Base-by-base conservation (phyloP, 2,113 vertebrate species). In the Xiphorhynchus elegans region DNA sequence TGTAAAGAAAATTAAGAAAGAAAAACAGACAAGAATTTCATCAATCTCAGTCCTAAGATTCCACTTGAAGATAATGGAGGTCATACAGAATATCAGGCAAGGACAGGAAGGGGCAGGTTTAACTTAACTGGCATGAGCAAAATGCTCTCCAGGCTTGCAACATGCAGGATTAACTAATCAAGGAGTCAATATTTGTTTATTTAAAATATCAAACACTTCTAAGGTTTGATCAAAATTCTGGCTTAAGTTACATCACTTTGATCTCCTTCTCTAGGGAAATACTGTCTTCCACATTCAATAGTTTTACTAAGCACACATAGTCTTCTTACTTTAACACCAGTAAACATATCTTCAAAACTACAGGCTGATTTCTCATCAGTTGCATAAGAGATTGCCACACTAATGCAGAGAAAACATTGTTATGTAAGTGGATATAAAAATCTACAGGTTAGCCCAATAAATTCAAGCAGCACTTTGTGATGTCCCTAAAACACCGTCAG, bases 131-230 rank as follows among this genome's bases (percentile, higher is more conserved):
- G 62, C 28, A 82, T 46, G 24, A 63, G 78, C 46, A 85, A 39
- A 83, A 49, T 56, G 23, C 31, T 88, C 58, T 81, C 49, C 40
- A 44, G 85, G 37, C 29, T 82, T 59, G 26, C 33, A 72, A 68
- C 77, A 70, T 6, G 2, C 39, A 66, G 50, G 44, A 37, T 69
- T 85, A 49, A 52, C 35, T 79, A 91, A 84, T 63, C 52, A 46
- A 67, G 35, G 82, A 85, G 44, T 95, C 84, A 91, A 28, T 76
- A 72, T 93, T 81, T 93, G 42, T 90, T 93, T 88, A 44, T 89
- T 91, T 84, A 69, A 88, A 85, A 80, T 86, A 85, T 73, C 67
- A 93, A 89, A 67, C 12, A 14, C 31, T 85, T 93, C 39, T 83
- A 56, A 55, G 28, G 23, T 87, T 84, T 79, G 53, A 86, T 94